Percentiles rank a stretch among this genome's conserved stretches.
Conservation (phyloP, 2,113 vertebrate genomes). For the Syngnathus floridae region DNA sequence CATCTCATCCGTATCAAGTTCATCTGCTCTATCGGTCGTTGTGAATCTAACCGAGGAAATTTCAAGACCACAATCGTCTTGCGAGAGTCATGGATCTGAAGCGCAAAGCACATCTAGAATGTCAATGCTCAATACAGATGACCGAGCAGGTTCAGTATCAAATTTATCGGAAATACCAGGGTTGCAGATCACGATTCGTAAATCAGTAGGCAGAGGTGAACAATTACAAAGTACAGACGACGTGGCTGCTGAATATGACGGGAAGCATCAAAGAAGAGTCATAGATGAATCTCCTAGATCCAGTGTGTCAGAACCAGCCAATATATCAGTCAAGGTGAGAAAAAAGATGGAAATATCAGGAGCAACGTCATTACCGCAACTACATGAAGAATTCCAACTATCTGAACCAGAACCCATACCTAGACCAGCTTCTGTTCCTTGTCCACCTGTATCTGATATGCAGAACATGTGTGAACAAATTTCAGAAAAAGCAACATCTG, state of each 20-base stretch:
- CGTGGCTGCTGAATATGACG: background rate
- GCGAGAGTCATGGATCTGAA: background rate
- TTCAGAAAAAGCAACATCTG: background rate
- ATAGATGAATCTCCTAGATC: background rate
- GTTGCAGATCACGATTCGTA: background rate
- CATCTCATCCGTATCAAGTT: background rate
- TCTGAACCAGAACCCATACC: background rate
- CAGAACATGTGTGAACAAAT: background rate
- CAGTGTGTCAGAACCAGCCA: background rate
- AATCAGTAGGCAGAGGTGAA: background rate
- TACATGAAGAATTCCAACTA: background rate
- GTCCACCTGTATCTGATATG: background rate
- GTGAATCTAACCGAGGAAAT: conserved; percentile 4
- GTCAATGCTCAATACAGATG: background rate
- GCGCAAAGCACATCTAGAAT: background rate
- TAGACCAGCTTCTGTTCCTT: background rate
- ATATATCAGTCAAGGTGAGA: background rate
- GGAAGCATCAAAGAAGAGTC: background rate
- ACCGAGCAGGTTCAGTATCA: background rate
- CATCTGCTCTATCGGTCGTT: background rate
- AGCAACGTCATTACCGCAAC: background rate
- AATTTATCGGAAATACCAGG: background rate
- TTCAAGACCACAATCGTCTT: background rate
- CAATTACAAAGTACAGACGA: background rate
- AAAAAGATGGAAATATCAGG: background rate